Conservation (phyloP, 2,113 vertebrate genomes). For the Alouatta palliata region DNA sequence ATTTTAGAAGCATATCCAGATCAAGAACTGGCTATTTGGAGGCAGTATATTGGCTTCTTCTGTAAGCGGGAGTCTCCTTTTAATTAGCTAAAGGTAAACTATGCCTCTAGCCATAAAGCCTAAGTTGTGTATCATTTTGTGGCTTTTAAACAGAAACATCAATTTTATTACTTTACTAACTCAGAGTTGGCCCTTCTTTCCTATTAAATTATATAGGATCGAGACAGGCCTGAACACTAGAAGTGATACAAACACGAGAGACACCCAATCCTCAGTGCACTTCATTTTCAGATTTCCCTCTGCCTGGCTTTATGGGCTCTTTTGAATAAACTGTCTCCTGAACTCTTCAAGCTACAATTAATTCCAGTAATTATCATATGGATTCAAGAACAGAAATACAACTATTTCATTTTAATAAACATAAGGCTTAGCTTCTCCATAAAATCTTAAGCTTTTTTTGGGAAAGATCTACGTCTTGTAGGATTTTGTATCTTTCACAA, state of each 20-base stretch:
- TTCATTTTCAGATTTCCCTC: not conserved
- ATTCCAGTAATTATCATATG: not conserved
- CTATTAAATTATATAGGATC: not conserved
- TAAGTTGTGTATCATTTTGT: not conserved
- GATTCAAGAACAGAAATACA: not conserved
- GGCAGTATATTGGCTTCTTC: not conserved
- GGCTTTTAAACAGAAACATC: not conserved
- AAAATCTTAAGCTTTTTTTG: not conserved
- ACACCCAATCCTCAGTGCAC: not conserved
- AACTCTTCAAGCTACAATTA: not conserved
- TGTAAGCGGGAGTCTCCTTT: not conserved
- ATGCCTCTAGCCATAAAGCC: not conserved
- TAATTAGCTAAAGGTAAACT: not conserved
- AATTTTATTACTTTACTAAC: not conserved
- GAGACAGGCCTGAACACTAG: not conserved
- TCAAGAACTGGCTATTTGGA: not conserved
- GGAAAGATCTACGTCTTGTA: not conserved
- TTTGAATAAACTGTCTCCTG: not conserved
- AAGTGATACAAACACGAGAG: not conserved
- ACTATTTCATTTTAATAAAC: not conserved
- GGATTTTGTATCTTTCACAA: not conserved
- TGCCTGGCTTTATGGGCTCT: not conserved
- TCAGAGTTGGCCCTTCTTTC: not conserved
- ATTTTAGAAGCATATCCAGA: slow-evolving; percentile 6
- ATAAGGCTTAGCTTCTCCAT: not conserved